phyloP scores from a whole-genome alignment of 1,140 invertebrate genomes.

The Heliconius hermathena region DNA sequence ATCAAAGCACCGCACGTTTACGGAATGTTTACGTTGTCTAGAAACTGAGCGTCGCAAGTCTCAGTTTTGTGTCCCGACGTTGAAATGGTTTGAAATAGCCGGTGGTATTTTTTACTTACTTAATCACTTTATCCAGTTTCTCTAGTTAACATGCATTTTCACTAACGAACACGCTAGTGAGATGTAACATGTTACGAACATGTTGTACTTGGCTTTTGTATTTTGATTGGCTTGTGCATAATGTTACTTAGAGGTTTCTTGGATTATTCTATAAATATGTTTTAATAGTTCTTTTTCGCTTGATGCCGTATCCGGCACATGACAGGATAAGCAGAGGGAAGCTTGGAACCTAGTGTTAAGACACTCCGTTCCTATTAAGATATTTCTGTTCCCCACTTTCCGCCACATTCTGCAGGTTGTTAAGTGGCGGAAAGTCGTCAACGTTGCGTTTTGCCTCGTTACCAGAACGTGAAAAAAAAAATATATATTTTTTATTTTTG shows the following conservation, averaged over 20 bases:
- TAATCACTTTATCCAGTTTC: slow-evolving; percentile 44
- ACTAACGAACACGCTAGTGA: slow-evolving; percentile 27
- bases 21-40: slow-evolving; percentile 69
- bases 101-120: slow-evolving; percentile 47
- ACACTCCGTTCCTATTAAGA: too few species aligned
- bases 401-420: too few species aligned
- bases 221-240: neutral
- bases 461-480: too few species aligned
- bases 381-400: too few species aligned
- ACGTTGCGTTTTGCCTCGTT: too few species aligned
- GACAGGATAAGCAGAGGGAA: too few species aligned
- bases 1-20: slow-evolving; percentile 50
- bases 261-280: neutral
- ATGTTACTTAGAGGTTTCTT: neutral
- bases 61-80: slow-evolving; percentile 29
- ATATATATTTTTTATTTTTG: too few species aligned
- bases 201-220: neutral
- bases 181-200: neutral
- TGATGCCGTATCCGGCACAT: too few species aligned
- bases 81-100: slow-evolving; percentile 66
- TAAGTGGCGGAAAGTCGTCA: too few species aligned
- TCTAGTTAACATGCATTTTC: slow-evolving; percentile 34
- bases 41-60: slow-evolving; percentile 66
- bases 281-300: too few species aligned
- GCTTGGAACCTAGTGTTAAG: too few species aligned